phyloP scores from a whole-genome alignment of 2,888 invertebrate species.

The Agrochola macilenta region DNA sequence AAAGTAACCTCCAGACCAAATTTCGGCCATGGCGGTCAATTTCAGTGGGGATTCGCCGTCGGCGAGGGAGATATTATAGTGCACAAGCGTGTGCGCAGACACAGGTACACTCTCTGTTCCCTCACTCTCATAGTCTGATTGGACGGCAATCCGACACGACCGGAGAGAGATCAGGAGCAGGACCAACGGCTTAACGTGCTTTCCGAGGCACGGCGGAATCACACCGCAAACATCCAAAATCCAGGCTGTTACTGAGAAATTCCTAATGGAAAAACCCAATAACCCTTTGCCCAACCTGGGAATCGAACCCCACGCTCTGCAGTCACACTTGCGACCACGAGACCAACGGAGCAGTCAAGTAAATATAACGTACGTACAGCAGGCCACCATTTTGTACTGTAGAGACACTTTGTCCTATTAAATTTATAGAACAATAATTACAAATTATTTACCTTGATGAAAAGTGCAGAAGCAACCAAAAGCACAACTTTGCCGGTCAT shows the following conservation, averaged over 20 bases:
- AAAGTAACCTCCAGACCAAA: not conserved
- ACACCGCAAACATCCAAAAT: too few species aligned
- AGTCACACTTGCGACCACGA: not conserved
- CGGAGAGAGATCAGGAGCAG: not conserved
- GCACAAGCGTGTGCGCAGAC: not conserved
- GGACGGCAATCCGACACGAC: not conserved
- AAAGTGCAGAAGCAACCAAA: slow-evolving; percentile 50
- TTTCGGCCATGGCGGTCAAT: not conserved
- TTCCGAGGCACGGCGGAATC: not conserved
- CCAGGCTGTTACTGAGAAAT: too few species aligned
- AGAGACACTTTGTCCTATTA: not conserved
- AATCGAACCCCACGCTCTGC: not conserved
- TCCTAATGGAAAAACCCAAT: too few species aligned
- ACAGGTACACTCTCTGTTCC: not conserved
- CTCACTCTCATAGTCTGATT: not conserved
- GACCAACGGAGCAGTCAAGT: not conserved
- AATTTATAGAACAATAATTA: not conserved
- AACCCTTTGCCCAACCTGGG: not conserved
- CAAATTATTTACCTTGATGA: slow-evolving; percentile 16
- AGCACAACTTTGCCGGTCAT: slow-evolving; percentile 54
- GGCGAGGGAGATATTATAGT: too few species aligned
- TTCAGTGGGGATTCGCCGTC: not conserved
- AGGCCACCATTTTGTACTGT: not conserved
- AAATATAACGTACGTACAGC: not conserved
- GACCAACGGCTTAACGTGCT: not conserved